These are phyloP conservation scores for Neotoxoptera formosana DNA, from an alignment of 1,140 invertebrate genomes.

Conservation along the genomic window DNA sequence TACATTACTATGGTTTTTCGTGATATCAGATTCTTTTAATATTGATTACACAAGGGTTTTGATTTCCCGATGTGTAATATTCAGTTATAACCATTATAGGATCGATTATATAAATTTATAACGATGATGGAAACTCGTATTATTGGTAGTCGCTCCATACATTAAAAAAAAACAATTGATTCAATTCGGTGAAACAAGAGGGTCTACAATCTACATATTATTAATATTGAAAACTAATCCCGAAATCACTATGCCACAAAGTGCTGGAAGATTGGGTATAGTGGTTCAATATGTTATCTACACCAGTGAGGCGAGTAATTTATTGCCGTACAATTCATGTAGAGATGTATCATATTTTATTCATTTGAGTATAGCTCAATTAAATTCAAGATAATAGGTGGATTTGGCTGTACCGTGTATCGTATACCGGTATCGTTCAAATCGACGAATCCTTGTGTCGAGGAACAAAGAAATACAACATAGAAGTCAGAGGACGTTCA, in stretches of 20 bases:
- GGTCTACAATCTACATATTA: no score
- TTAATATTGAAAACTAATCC: background rate
- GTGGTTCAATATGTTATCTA: background rate
- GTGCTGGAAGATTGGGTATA: background rate
- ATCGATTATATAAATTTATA: background rate
- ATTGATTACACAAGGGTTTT: background rate
- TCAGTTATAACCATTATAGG: background rate
- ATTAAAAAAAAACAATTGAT: background rate
- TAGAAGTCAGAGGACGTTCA: background rate
- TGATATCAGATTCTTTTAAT: background rate
- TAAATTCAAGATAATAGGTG: background rate
- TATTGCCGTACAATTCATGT: background rate
- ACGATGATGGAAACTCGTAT: background rate
- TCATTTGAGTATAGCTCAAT: background rate
- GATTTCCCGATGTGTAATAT: conserved; percentile 15
- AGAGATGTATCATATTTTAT: no score
- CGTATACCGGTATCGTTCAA: no score
- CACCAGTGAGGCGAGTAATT: background rate
- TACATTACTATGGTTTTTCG: background rate
- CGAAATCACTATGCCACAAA: background rate
- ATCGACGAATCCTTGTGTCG: background rate
- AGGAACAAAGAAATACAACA: background rate
- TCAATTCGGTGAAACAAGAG: background rate
- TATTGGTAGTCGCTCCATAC: background rate
- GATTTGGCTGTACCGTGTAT: background rate